These are phyloP conservation scores for Drosophila lacertosa DNA, from an alignment of 1,140 invertebrate genomes.

Conservation along the genomic window DNA sequence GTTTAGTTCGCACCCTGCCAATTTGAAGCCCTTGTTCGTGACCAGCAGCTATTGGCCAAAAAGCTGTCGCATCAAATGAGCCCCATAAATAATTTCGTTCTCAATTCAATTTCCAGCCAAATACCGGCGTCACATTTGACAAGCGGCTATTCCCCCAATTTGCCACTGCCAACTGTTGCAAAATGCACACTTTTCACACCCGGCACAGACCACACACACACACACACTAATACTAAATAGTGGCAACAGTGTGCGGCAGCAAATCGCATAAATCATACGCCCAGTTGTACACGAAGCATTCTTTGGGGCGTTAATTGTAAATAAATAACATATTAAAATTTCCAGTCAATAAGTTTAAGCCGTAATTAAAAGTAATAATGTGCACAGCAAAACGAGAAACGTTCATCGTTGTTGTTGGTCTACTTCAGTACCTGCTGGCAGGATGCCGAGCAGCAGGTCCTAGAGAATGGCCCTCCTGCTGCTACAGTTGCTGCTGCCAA, in stretches of 20 bases:
- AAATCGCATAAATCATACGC: constrained; percentile 77
- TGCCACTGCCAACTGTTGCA: constrained; percentile 70
- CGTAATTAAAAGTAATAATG: constrained; percentile 82
- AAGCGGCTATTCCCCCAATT: constrained; percentile 33
- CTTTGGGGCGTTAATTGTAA: constrained; percentile 76
- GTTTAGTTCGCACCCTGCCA: constrained; percentile 1
- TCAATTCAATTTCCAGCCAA: constrained; percentile 63
- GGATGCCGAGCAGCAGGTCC: constrained; percentile 33
- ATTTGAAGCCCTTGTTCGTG: constrained; percentile 2
- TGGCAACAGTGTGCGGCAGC: constrained; percentile 50
- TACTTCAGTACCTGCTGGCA: constrained; percentile 48
- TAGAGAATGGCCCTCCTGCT: constrained; percentile 7
- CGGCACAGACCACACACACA: not conserved
- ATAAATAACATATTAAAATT: constrained; percentile 83
- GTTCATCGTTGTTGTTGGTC: constrained; percentile 24
- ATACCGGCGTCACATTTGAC: constrained; percentile 50
- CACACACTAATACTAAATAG: constrained; percentile 35
- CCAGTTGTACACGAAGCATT: constrained; percentile 70
- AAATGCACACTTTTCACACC: constrained; percentile 22
- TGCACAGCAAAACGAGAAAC: constrained; percentile 45
- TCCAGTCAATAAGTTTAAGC: constrained; percentile 80
- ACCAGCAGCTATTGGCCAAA: constrained; percentile 44
- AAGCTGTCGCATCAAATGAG: constrained; percentile 73
- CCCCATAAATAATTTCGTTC: constrained; percentile 73
- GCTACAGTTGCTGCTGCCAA: constrained; percentile 48